These are phyloP conservation scores for Spizaetus ornatus DNA, from an alignment of 2,113 vertebrate species.

Conservation along the genomic window DNA sequence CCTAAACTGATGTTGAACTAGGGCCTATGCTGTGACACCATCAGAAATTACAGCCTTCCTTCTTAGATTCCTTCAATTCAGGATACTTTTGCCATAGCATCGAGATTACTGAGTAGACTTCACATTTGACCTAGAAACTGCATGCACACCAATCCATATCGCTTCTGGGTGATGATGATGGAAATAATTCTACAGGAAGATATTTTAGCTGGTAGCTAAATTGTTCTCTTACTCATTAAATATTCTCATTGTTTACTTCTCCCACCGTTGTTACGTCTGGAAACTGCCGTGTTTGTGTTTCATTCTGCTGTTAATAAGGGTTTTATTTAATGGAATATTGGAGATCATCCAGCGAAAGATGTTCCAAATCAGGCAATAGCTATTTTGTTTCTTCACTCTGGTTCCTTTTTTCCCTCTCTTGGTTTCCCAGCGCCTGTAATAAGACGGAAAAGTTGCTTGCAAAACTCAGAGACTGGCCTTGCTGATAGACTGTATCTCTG, in stretches of 20 bases:
- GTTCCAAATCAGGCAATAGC: neutral
- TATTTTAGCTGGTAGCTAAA: neutral
- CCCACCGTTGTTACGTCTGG: neutral
- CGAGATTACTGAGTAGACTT: neutral
- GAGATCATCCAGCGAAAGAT: neutral
- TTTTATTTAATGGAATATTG: constrained; percentile 19
- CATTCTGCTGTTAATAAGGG: neutral
- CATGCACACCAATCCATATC: neutral
- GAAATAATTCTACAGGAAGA: neutral
- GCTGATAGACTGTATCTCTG: neutral
- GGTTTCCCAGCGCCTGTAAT: neutral
- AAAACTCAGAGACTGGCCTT: neutral
- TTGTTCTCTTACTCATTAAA: neutral
- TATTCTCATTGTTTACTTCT: neutral
- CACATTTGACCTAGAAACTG: neutral
- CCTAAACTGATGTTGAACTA: neutral
- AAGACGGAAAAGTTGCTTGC: neutral
- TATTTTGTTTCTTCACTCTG: neutral
- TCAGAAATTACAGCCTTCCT: neutral
- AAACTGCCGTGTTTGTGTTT: neutral
- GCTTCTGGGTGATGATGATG: neutral
- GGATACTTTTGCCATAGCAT: neutral
- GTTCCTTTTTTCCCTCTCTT: neutral
- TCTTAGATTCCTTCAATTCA: neutral
- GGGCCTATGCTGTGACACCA: neutral